Conservation (phyloP, 2,113 vertebrate species). For the Galbula dea region DNA sequence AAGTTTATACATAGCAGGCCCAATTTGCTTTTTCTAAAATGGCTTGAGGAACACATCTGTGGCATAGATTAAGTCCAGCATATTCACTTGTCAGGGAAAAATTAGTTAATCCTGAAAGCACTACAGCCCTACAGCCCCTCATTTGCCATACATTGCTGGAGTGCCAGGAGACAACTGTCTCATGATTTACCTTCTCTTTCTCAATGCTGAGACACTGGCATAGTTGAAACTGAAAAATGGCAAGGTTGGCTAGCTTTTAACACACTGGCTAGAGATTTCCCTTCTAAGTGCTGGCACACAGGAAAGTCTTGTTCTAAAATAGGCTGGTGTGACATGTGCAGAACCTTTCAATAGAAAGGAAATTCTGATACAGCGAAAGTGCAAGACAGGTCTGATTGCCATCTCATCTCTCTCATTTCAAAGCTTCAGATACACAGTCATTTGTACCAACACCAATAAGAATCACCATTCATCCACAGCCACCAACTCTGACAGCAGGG, state of each 20-base stretch:
- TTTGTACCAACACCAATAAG: not conserved
- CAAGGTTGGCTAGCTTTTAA: slow-evolving; percentile 50
- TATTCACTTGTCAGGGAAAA: not conserved
- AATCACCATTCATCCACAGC: not conserved
- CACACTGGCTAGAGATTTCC: slow-evolving; percentile 21
- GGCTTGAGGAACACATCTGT: not conserved
- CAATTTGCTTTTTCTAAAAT: not conserved
- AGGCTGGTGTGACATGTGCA: not conserved
- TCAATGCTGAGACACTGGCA: not conserved
- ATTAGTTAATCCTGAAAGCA: not conserved
- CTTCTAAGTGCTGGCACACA: not conserved
- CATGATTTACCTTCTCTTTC: slow-evolving; percentile 3
- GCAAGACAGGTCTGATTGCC: not conserved
- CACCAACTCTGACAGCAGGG: not conserved
- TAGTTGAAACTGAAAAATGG: slow-evolving; percentile 42
- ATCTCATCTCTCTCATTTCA: not conserved
- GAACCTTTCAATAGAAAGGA: not conserved
- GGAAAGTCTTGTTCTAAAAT: slow-evolving; percentile 35
- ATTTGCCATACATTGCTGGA: not conserved
- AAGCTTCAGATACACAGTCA: not conserved
- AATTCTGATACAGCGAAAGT: not conserved
- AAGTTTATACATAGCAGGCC: not conserved
- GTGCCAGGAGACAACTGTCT: not conserved
- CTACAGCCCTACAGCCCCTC: not conserved
- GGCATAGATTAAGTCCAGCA: not conserved